Evolutionary conservation across 2,113 vertebrate species (phyloP).

Genomic region (Strix uralensis): DNA sequence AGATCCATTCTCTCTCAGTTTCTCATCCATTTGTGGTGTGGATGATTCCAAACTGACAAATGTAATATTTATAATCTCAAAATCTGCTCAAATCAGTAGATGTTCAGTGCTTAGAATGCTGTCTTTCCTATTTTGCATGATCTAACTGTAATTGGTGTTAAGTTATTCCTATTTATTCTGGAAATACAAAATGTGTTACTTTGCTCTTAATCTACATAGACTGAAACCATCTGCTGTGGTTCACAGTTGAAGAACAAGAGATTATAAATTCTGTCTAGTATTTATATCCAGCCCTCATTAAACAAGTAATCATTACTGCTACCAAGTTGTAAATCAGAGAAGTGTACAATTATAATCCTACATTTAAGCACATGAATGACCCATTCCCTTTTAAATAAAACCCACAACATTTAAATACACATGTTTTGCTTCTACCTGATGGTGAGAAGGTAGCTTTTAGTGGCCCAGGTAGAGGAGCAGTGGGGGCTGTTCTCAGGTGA

Average conservation of each 20-base stretch:
- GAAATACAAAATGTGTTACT: conserved; percentile 50
- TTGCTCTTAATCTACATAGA: conserved; percentile 44
- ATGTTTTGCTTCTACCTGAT: background rate
- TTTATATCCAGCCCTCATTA: background rate
- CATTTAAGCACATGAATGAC: background rate
- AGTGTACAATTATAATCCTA: background rate
- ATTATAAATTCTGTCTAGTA: background rate
- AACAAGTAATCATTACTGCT: conserved; percentile 7
- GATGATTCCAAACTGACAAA: conserved; percentile 5
- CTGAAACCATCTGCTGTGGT: conserved; percentile 43
- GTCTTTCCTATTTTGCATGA: background rate
- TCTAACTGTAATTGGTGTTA: conserved; percentile 14
- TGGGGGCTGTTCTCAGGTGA: background rate
- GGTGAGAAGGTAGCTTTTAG: background rate
- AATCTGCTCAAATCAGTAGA: background rate
- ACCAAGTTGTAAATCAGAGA: background rate
- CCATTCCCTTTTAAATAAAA: background rate
- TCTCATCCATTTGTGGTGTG: background rate
- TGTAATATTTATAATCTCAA: conserved; percentile 28
- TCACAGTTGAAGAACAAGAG: conserved; percentile 22
- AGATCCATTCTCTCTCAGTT: background rate
- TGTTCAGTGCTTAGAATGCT: background rate
- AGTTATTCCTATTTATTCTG: conserved; percentile 54
- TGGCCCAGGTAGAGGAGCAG: background rate
- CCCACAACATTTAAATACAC: background rate